Evolutionary conservation across 2,797 vertebrate species (phyloP).

Genomic region (Myotis daubentonii): DNA sequence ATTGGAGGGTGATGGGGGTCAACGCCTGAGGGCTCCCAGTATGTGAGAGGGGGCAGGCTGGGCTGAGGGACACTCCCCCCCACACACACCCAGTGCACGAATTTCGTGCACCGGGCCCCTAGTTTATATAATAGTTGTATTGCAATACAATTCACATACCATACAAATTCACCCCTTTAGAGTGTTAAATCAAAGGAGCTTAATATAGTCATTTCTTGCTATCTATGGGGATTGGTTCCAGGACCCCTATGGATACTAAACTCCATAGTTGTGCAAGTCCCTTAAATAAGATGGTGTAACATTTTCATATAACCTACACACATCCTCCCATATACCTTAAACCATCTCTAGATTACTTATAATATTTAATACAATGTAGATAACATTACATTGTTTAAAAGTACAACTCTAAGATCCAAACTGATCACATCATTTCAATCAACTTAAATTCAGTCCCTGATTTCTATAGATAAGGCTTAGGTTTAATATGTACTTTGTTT

Average conservation of each 20-base stretch:
- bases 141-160: neutral
- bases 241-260: neutral
- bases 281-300: neutral
- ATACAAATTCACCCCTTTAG: neutral
- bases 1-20: too few species aligned
- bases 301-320: neutral
- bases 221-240: neutral
- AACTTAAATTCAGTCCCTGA: constrained; percentile 43
- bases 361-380: neutral
- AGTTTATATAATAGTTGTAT: neutral
- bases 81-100: too few species aligned
- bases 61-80: too few species aligned
- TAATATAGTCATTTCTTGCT: neutral
- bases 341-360: neutral
- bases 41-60: too few species aligned
- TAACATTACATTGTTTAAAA: constrained; percentile 30
- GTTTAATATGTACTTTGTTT: constrained; percentile 16
- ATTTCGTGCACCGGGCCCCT: too few species aligned
- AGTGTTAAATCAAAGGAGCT: neutral
- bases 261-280: neutral
- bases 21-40: too few species aligned
- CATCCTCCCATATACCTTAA: neutral
- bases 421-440: constrained; percentile 31
- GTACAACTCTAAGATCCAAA: constrained; percentile 35
- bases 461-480: constrained; percentile 39